These are phyloP conservation scores for Rhodophaea formosa DNA, from an alignment of 2,888 invertebrate genomes.

Conservation along the genomic window DNA sequence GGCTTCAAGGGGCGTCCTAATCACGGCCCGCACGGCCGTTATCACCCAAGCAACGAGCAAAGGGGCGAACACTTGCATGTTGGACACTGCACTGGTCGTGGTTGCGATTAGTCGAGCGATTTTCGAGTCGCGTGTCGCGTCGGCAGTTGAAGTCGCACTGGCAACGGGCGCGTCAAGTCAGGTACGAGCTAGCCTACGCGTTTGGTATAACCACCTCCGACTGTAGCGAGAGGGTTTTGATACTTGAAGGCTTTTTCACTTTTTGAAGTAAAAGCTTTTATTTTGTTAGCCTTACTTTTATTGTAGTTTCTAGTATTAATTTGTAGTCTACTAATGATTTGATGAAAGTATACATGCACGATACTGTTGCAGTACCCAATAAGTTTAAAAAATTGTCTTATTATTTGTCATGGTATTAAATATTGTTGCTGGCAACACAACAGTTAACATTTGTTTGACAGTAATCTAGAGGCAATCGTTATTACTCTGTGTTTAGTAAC, in stretches of 20 bases:
- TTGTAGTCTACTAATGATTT: neutral
- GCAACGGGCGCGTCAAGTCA: slow-evolving; percentile 64
- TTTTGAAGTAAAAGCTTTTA: neutral
- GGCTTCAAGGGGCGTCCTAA: slow-evolving; percentile 80
- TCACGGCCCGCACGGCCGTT: slow-evolving; percentile 62
- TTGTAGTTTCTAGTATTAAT: neutral
- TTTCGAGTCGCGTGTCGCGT: slow-evolving; percentile 51
- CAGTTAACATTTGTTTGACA: too few relatives aligned
- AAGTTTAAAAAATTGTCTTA: too few relatives aligned
- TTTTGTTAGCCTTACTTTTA: neutral
- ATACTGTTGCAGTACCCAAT: too few relatives aligned
- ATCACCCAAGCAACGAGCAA: slow-evolving; percentile 63
- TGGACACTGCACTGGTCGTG: slow-evolving; percentile 36
- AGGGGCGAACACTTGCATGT: slow-evolving; percentile 70
- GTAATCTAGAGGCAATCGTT: too few relatives aligned
- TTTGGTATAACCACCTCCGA: slow-evolving; percentile 74
- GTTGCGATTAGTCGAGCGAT: slow-evolving; percentile 28
- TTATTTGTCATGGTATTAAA: too few relatives aligned
- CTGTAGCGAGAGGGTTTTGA: slow-evolving; percentile 51
- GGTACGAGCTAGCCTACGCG: slow-evolving; percentile 77
- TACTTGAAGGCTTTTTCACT: slow-evolving; percentile 51
- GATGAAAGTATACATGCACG: neutral
- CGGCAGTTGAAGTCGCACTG: slow-evolving; percentile 67
- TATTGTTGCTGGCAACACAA: too few relatives aligned
- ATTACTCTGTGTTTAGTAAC: too few relatives aligned